Conservation (phyloP, 2,797 vertebrate species). For the Cryptoprocta ferox region DNA sequence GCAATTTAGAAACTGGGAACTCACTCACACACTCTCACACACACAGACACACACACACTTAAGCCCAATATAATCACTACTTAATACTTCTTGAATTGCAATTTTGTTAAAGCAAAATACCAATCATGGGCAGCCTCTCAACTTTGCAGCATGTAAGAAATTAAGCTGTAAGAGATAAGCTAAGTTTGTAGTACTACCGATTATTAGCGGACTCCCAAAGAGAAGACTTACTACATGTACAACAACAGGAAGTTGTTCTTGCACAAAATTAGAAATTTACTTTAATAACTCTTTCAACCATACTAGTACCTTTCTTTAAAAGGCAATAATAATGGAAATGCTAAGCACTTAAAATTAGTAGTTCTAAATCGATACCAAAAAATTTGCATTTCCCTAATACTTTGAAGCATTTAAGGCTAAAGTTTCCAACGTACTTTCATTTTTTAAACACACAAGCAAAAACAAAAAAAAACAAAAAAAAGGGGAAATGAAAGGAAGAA, state of each 20-base stretch:
- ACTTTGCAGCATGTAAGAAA: conserved; percentile 10
- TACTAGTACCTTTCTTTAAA: background rate
- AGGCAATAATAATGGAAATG: conserved; percentile 29
- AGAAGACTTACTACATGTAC: background rate
- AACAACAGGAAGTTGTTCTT: conserved; percentile 34
- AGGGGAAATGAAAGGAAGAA: background rate
- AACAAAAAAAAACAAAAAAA: too few relatives aligned
- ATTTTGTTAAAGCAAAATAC: conserved; percentile 38
- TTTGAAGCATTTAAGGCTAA: conserved; percentile 53
- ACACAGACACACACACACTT: background rate
- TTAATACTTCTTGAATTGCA: background rate
- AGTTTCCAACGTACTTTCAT: conserved; percentile 36
- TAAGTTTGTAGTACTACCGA: background rate
- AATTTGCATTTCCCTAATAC: conserved; percentile 58
- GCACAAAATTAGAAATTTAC: conserved; percentile 24
- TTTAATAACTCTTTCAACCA: conserved; percentile 46
- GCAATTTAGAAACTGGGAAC: background rate
- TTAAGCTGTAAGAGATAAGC: conserved; percentile 35
- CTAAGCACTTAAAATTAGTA: conserved; percentile 45
- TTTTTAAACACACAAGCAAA: background rate
- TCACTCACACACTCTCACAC: too few relatives aligned
- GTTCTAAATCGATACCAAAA: conserved; percentile 47
- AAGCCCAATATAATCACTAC: background rate
- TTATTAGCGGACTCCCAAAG: background rate
- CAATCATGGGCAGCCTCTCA: background rate